phyloP scores from a whole-genome alignment of 2,888 invertebrate genomes.

The Tiphia femorata region DNA sequence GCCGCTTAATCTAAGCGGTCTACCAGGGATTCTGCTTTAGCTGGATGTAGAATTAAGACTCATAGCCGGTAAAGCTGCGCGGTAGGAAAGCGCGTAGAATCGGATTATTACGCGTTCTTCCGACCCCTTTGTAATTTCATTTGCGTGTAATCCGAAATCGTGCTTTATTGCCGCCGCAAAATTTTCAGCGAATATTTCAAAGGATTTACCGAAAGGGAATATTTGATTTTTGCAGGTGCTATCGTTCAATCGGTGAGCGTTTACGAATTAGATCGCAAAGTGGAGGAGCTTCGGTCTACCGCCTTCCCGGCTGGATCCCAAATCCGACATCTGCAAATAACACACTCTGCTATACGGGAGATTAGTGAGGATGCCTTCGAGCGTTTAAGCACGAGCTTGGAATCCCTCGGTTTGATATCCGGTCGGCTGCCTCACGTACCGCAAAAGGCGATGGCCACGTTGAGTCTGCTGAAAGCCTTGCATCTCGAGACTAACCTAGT shows the following conservation, averaged over 20 bases:
- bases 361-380: constrained; percentile 65
- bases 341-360: constrained; percentile 75
- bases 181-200: no score
- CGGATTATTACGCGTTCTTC: no score
- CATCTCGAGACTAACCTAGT: constrained; percentile 89
- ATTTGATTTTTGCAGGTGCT: constrained; percentile 55
- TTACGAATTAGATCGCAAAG: constrained; percentile 87
- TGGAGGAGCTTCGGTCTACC: constrained; percentile 80
- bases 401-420: constrained; percentile 83
- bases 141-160: no score
- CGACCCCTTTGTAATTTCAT: no score
- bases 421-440: constrained; percentile 82
- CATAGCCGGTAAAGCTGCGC: no score
- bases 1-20: no score
- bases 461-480: constrained; percentile 80
- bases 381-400: constrained; percentile 70
- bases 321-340: constrained; percentile 83
- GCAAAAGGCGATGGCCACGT: constrained; percentile 80
- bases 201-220: no score
- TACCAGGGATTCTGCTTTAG: no score
- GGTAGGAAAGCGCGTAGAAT: no score
- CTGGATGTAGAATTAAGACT: no score
- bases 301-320: constrained; percentile 80
- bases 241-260: constrained; percentile 86
- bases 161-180: no score